Base-by-base conservation (phyloP, 1,140 invertebrate genomes). In the Ceratosolen solmsi region DNA sequence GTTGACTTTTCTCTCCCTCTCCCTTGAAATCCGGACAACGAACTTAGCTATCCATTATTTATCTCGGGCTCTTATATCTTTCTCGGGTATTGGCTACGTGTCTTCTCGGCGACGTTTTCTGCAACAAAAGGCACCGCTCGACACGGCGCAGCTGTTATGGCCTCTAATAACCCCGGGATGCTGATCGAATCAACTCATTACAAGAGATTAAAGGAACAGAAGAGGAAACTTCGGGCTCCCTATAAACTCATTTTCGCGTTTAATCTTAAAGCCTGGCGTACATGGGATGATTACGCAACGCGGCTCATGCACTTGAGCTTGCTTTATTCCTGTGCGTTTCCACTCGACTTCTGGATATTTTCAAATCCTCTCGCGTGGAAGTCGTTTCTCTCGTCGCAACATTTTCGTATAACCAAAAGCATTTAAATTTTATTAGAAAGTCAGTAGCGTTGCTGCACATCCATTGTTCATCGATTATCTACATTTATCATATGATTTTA, bases 311-410 rank as follows among this genome's bases (percentile, higher is more conserved):
- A 7, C 20, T 17, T 13, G 27, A 13, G 5, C 17, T 22, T 2
- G 63, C 20, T 38, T 5, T 38, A 22, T 36, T 68, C 20, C 4
- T n/a, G 63, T 33, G 63, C 33, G 17, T 17, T 4, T 65, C 27
- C 63, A 65, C 63, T 36, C 30, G 63, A 22, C 25, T 65, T 1
- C 63, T 20, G 7, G 30, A 65, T 65, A 36, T 36, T 36, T 17
- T 15, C 30, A 22, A 30, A 36, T n/a, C 33, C 36, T 38, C 33
- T 68, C 63, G 63, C 5, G 36, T 38, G 33, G 8, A 68, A 68
- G 63, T 9, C 63, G 33, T 38, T 68, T 38, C 33, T 33, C 63
- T 68, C 20, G 63, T 68, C 20, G 63, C 33, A 68, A 68, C 63
- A 38, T 68, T 68, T 20, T 68, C 33, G 7, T 68, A 33, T 33